phyloP scores from a whole-genome alignment of 2,888 invertebrate species.

The Leucophora obtusa region DNA sequence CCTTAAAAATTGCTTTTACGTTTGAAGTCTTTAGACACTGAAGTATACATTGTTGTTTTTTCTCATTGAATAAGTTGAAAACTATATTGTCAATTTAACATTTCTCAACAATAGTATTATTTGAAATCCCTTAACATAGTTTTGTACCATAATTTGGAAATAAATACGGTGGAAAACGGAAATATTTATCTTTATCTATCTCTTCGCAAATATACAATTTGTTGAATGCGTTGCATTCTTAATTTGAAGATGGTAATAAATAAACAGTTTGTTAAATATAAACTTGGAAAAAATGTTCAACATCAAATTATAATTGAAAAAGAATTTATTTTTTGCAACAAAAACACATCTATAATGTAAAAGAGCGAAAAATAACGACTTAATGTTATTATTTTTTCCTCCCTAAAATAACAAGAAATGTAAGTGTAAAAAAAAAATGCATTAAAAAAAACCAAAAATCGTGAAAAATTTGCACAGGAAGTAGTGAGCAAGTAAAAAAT shows the following conservation, averaged over 20 bases:
- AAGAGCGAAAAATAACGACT: conserved; percentile 21
- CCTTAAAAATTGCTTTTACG: background rate
- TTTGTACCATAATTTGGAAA: too few relatives aligned
- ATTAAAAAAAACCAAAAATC: too few relatives aligned
- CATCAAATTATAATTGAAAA: conserved; percentile 39
- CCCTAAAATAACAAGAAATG: conserved; percentile 2
- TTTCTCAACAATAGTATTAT: conserved; percentile 17
- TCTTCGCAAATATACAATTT: too few relatives aligned
- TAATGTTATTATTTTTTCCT: conserved; percentile 1
- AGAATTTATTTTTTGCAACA: conserved; percentile 22
- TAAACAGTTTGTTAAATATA: conserved; percentile 1
- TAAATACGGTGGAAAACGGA: too few relatives aligned
- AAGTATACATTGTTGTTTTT: background rate
- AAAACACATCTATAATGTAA: conserved; percentile 33
- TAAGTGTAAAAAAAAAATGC: conserved; percentile 1
- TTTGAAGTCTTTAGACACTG: background rate
- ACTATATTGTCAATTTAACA: conserved; percentile 22
- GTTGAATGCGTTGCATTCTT: too few relatives aligned
- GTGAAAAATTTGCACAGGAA: conserved; percentile 20
- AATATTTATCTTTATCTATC: too few relatives aligned
- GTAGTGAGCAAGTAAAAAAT: background rate
- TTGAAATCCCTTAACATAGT: background rate
- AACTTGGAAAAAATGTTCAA: conserved; percentile 23
- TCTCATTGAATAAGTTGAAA: conserved; percentile 3
- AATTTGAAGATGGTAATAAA: too few relatives aligned